phyloP scores from a whole-genome alignment of 2,797 vertebrate genomes.

The Ibycter americanus region DNA sequence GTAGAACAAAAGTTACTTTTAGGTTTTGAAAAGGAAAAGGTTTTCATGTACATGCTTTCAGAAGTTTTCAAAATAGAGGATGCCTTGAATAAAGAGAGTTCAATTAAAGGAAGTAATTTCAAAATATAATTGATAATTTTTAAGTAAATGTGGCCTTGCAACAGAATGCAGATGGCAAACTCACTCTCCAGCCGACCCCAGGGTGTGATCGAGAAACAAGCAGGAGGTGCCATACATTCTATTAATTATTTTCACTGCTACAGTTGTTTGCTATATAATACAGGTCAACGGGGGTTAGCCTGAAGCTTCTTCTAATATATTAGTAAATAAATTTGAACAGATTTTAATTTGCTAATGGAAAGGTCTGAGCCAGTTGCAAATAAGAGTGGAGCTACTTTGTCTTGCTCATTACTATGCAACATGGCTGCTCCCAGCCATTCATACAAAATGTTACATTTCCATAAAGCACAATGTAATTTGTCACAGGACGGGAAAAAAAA shows the following conservation, averaged over 20 bases:
- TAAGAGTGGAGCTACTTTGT: constrained; percentile 76
- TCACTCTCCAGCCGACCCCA: constrained; percentile 53
- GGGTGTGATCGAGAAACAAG: constrained; percentile 74
- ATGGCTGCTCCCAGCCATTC: constrained; percentile 74
- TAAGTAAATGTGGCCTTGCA: constrained; percentile 77
- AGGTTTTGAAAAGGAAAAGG: neutral
- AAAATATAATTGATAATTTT: constrained; percentile 76
- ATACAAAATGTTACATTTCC: constrained; percentile 87
- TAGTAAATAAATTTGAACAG: constrained; percentile 86
- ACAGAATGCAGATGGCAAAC: constrained; percentile 76
- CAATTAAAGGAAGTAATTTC: constrained; percentile 70
- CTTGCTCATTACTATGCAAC: constrained; percentile 79
- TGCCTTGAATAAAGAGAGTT: constrained; percentile 49
- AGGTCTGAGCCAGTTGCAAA: constrained; percentile 78
- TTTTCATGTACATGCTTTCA: neutral
- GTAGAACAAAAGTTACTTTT: constrained; percentile 4
- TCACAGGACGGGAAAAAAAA: constrained; percentile 29
- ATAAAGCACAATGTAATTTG: constrained; percentile 82
- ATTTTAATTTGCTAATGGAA: constrained; percentile 86
- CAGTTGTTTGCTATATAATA: constrained; percentile 80
- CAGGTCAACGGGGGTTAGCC: constrained; percentile 72
- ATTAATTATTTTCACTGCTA: constrained; percentile 80
- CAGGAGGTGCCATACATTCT: constrained; percentile 77
- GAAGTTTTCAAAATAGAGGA: constrained; percentile 21
- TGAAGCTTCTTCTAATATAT: constrained; percentile 82